Evolutionary conservation across 1,140 invertebrate genomes (phyloP).

Genomic region (Meloidogyne chitwoodi): DNA sequence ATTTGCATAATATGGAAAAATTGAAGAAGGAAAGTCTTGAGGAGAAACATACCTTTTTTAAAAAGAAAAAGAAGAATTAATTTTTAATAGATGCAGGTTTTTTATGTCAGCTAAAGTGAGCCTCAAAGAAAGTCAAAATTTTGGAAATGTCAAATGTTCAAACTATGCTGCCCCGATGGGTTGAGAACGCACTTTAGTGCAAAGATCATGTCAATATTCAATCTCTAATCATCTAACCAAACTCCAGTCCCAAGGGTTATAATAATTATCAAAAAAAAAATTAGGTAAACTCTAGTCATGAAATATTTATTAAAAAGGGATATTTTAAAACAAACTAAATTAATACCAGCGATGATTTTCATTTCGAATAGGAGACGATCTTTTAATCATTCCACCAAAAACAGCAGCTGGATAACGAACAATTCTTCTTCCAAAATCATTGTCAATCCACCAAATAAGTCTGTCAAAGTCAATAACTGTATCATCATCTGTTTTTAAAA

Average conservation of each 20-base stretch:
- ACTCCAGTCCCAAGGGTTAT: too few relatives aligned
- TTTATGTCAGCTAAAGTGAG: too few relatives aligned
- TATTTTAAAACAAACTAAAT: background rate
- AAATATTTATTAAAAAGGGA: too few relatives aligned
- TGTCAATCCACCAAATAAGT: constrained; percentile 26
- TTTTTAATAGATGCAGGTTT: too few relatives aligned
- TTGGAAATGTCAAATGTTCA: too few relatives aligned
- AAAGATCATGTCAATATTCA: too few relatives aligned
- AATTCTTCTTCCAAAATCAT: constrained; percentile 8
- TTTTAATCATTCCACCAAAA: constrained; percentile 29
- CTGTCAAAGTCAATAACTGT: constrained; percentile 24
- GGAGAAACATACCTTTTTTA: constrained; percentile 18
- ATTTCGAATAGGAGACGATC: constrained; percentile 16
- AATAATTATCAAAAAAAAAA: too few relatives aligned
- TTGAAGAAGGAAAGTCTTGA: background rate
- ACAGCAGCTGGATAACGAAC: background rate
- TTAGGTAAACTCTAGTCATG: too few relatives aligned
- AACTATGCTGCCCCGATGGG: too few relatives aligned
- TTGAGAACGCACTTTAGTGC: too few relatives aligned
- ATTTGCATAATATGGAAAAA: constrained; percentile 12
- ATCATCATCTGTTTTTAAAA: constrained; percentile 30
- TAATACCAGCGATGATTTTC: constrained; percentile 23
- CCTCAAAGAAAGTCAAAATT: too few relatives aligned
- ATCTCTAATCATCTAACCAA: too few relatives aligned
- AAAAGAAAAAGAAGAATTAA: background rate